A percentile compares a stretch with the other conserved stretches of the same genome.
These are phyloP conservation scores for Orestias chungarensis DNA, from an alignment of 2,797 vertebrate genomes.

Conservation along the genomic window DNA sequence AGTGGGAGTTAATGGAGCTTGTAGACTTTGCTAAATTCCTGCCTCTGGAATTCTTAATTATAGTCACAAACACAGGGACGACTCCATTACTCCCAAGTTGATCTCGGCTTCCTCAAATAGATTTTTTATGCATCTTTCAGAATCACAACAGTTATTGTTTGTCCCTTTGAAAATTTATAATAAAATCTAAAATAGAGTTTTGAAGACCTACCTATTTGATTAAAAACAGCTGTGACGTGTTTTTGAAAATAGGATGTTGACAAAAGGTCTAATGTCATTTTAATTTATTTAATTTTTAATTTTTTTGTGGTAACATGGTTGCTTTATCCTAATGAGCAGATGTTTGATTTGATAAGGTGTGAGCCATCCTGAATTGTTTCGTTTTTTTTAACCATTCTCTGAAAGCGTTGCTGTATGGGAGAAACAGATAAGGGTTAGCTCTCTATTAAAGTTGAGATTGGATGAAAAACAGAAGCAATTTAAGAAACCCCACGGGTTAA, in stretches of 20 bases:
- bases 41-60: conserved; percentile 62
- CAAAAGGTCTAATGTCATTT: too few species aligned
- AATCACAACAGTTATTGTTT: background rate
- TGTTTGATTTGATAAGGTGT: background rate
- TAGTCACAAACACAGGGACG: conserved; percentile 35
- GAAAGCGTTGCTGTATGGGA: background rate
- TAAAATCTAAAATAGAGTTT: too few species aligned
- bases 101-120: conserved; percentile 12
- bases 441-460: background rate
- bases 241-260: too few species aligned
- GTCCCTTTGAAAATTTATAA: background rate
- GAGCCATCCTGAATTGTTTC: background rate
- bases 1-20: conserved; percentile 63
- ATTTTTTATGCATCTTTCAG: conserved; percentile 1
- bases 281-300: too few species aligned
- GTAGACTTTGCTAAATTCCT: conserved; percentile 46
- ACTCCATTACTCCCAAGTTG: conserved; percentile 53
- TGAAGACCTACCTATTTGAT: too few species aligned
- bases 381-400: background rate
- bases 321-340: too few species aligned
- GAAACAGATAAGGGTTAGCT: background rate
- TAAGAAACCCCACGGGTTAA: too few species aligned
- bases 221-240: too few species aligned
- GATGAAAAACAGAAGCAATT: too few species aligned
- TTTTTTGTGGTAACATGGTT: too few species aligned